A percentile compares a stretch with the other conserved stretches of the same genome.
These are phyloP conservation scores for Luffia ferchaultella DNA, from an alignment of 2,888 invertebrate species.

Conservation along the genomic window DNA sequence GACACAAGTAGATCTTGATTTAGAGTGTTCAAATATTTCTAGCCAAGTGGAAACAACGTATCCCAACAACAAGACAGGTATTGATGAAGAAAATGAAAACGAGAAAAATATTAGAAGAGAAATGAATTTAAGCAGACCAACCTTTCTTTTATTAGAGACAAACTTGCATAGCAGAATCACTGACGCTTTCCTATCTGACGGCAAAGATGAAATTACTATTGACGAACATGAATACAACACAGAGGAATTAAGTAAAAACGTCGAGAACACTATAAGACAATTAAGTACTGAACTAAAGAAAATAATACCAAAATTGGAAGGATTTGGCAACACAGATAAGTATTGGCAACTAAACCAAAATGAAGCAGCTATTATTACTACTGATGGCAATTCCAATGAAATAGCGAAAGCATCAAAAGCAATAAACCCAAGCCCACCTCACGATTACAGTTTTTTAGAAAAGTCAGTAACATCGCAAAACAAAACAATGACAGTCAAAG, in stretches of 20 bases:
- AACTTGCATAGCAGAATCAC: conserved; percentile 49
- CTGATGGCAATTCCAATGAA: conserved; percentile 49
- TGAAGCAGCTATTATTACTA: conserved; percentile 27
- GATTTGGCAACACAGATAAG: conserved; percentile 53
- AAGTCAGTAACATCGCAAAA: too few species aligned
- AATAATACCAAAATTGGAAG: conserved; percentile 57
- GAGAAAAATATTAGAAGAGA: conserved; percentile 44
- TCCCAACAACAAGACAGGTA: conserved; percentile 24
- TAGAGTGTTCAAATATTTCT: conserved; percentile 24
- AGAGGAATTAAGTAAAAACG: conserved; percentile 43
- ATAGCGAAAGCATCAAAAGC: conserved; percentile 26
- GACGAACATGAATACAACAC: conserved; percentile 43
- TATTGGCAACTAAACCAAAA: conserved; percentile 32
- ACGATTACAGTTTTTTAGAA: too few species aligned
- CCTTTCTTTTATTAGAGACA: conserved; percentile 49
- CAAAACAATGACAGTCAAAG: too few species aligned
- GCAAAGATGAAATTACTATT: conserved; percentile 61
- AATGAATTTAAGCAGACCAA: conserved; percentile 53
- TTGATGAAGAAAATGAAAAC: conserved; percentile 39
- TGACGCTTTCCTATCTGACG: conserved; percentile 68
- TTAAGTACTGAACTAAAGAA: conserved; percentile 52
- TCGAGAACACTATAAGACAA: conserved; percentile 55
- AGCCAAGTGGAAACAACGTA: conserved; percentile 15
- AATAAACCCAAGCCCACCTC: too few species aligned
- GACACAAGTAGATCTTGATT: conserved; percentile 30